Evolutionary conservation across 2,113 vertebrate genomes (phyloP).

Genomic region (Trichomycterus rosablanca): DNA sequence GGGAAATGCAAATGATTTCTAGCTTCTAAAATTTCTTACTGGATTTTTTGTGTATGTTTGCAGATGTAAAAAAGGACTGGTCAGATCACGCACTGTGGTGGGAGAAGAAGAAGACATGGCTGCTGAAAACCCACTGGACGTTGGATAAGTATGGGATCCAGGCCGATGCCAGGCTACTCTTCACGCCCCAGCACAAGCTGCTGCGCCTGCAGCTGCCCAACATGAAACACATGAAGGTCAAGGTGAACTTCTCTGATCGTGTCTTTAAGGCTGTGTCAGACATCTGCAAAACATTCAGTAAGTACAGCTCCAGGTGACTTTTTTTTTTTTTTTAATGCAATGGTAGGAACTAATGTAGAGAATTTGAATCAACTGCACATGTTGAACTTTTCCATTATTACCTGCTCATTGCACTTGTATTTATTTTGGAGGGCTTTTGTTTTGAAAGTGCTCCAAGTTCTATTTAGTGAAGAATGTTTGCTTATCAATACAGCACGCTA

Average conservation of each 20-base stretch:
- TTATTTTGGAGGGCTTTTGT: slow-evolving; percentile 28
- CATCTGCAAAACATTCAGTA: slow-evolving; percentile 99
- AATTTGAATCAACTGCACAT: neutral
- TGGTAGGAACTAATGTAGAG: neutral
- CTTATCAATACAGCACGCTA: slow-evolving; percentile 44
- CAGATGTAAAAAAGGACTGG: slow-evolving; percentile 99
- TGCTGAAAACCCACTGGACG: slow-evolving; percentile 97
- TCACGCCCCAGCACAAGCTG: slow-evolving; percentile 96
- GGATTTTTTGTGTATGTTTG: slow-evolving; percentile 33
- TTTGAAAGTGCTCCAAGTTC: slow-evolving; percentile 38
- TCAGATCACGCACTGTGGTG: slow-evolving; percentile 97
- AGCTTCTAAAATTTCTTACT: too few species aligned
- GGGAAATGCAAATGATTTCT: too few species aligned
- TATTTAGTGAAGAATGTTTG: slow-evolving; percentile 58
- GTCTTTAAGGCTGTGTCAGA: slow-evolving; percentile 98
- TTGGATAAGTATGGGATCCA: slow-evolving; percentile 98
- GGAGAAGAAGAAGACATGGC: slow-evolving; percentile 98
- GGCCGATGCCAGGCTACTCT: slow-evolving; percentile 91
- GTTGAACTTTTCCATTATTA: neutral
- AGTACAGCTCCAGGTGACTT: slow-evolving; percentile 58
- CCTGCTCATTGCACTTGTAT: slow-evolving; percentile 14
- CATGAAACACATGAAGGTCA: slow-evolving; percentile 98
- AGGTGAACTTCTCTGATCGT: slow-evolving; percentile 97
- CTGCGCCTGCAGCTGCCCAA: slow-evolving; percentile 95
- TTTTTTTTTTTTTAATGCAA: neutral